Percentiles rank a stretch among this genome's conserved stretches.
These are phyloP conservation scores for Amazona vittata DNA, from an alignment of 2,113 vertebrate species.

Conservation along the genomic window DNA sequence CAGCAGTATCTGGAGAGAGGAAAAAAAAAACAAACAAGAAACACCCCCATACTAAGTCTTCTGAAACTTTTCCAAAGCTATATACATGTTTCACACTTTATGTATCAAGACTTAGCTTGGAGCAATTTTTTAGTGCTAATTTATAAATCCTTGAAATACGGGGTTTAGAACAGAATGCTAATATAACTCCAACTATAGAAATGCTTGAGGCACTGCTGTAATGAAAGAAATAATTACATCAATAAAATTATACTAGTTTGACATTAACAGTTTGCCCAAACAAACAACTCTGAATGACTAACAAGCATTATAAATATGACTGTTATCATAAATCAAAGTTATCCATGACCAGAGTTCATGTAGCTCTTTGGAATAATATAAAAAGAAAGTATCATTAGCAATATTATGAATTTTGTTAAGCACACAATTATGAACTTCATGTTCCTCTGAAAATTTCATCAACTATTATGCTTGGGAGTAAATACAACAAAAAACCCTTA, in stretches of 20 bases:
- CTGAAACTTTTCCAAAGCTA: background rate
- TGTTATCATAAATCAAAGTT: slow-evolving; percentile 55
- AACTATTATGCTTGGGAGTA: background rate
- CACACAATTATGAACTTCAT: background rate
- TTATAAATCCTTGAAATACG: background rate
- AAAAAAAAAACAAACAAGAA: background rate
- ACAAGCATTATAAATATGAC: slow-evolving; percentile 54
- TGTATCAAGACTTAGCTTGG: background rate
- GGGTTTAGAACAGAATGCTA: slow-evolving; percentile 18
- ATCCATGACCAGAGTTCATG: background rate
- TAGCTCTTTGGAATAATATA: background rate
- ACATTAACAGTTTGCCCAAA: slow-evolving; percentile 64
- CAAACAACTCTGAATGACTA: slow-evolving; percentile 62
- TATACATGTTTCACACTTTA: background rate
- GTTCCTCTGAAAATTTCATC: slow-evolving; percentile 8
- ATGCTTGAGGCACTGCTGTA: slow-evolving; percentile 37
- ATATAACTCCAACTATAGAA: background rate
- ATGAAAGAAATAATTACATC: slow-evolving; percentile 68
- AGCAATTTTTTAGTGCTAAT: slow-evolving; percentile 27
- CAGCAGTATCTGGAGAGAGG: fast-evolving
- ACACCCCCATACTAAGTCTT: background rate
- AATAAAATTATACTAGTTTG: slow-evolving; percentile 69
- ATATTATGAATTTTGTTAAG: slow-evolving; percentile 46
- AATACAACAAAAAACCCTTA: background rate
- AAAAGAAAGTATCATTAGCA: background rate